Conservation (phyloP, 92 coral and sea anemone species). For the Umimayanthus kanabou region DNA sequence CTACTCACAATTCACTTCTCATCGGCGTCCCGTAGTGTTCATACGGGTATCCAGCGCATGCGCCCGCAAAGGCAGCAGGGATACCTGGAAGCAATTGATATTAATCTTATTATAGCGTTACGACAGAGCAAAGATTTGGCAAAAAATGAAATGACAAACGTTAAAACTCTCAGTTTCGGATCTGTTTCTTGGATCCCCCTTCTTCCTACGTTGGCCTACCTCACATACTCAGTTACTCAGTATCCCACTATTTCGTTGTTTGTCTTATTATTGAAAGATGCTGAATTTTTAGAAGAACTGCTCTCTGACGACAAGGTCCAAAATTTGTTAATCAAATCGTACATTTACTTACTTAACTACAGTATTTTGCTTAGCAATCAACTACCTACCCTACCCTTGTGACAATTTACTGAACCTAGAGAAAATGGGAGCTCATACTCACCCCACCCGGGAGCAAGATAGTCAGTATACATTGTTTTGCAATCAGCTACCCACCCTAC, state of each 20-base stretch:
- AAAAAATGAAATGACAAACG: background rate
- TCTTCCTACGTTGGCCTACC: no score
- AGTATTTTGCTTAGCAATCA: background rate
- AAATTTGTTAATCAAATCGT: no score
- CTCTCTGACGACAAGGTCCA: no score
- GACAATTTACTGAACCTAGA: background rate
- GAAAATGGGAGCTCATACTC: background rate
- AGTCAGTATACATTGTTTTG: background rate
- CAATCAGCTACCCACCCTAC: conserved; percentile 59
- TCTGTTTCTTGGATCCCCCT: no score
- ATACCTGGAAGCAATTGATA: conserved; percentile 54
- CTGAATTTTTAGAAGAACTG: no score
- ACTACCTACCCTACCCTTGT: background rate
- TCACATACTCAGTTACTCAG: no score
- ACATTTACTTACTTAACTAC: no score
- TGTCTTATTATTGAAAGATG: no score
- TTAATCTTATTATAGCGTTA: background rate
- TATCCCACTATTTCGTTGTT: background rate
- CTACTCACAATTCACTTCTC: conserved; percentile 80
- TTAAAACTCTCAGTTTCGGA: background rate
- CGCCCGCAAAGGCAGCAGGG: conserved; percentile 85
- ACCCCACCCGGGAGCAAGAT: background rate
- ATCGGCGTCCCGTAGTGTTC: conserved; percentile 74
- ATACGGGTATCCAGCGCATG: conserved; percentile 80
- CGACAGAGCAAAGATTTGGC: background rate